Evolutionary conservation across 2,888 invertebrate species (phyloP).

Genomic region (Cosmia pyralina): DNA sequence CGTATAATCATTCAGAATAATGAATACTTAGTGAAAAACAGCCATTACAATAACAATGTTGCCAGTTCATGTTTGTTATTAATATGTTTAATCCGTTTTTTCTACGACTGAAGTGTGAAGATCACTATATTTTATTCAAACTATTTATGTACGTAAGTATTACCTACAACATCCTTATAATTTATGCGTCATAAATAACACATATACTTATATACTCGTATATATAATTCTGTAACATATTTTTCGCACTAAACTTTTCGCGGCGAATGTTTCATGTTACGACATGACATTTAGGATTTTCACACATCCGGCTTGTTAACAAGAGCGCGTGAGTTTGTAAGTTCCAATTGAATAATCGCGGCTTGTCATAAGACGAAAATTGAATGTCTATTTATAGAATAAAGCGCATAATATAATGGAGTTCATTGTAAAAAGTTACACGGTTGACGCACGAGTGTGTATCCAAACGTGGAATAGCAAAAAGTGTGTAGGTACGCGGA

Average conservation of each 20-base stretch:
- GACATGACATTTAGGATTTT: conserved; percentile 46
- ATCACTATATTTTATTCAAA: conserved; percentile 47
- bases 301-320: conserved; percentile 50
- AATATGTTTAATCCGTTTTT: conserved; percentile 32
- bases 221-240: conserved; percentile 17
- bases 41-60: conserved; percentile 41
- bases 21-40: conserved; percentile 69
- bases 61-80: conserved; percentile 42
- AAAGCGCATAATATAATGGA: conserved; percentile 53
- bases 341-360: conserved; percentile 41
- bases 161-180: conserved; percentile 26
- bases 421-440: conserved; percentile 63
- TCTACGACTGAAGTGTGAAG: conserved; percentile 38
- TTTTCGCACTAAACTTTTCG: conserved; percentile 23
- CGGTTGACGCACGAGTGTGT: conserved; percentile 66
- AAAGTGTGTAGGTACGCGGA: conserved; percentile 77
- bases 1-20: conserved; percentile 72
- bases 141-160: conserved; percentile 39
- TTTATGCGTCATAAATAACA: conserved; percentile 53
- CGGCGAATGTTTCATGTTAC: conserved; percentile 29
- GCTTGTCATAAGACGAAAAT: conserved; percentile 36
- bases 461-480: conserved; percentile 68
- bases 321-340: conserved; percentile 39
- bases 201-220: conserved; percentile 17
- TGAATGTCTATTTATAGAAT: conserved; percentile 45